phyloP scores from a whole-genome alignment of 2,113 vertebrate species.

The Theristicus caerulescens region DNA sequence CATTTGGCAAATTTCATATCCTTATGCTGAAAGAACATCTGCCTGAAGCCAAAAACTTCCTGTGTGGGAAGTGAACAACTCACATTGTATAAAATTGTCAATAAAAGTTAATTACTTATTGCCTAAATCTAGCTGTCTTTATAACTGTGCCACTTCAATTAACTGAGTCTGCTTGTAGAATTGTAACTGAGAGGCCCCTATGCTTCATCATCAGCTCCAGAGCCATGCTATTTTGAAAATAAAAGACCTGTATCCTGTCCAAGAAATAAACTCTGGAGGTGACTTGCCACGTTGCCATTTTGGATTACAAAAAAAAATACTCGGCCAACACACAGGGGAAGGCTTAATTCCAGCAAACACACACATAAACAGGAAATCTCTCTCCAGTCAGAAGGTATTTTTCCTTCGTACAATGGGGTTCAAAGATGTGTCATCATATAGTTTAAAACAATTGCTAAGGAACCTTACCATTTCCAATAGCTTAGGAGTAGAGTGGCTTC shows the following conservation, averaged over 20 bases:
- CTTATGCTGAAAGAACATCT: conserved; percentile 37
- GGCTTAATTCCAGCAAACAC: conserved; percentile 69
- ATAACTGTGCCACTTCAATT: background rate
- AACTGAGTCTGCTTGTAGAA: background rate
- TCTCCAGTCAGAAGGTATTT: conserved; percentile 73
- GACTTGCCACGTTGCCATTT: conserved; percentile 48
- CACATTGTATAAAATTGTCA: conserved; percentile 13
- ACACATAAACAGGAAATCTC: conserved; percentile 75
- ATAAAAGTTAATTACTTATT: conserved; percentile 48
- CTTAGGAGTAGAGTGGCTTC: conserved; percentile 12
- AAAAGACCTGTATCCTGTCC: conserved; percentile 64
- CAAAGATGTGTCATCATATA: conserved; percentile 75
- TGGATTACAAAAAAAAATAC: conserved; percentile 28
- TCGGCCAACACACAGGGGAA: conserved; percentile 56
- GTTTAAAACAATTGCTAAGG: conserved; percentile 65
- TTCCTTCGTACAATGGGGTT: conserved; percentile 70
- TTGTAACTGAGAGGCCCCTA: conserved; percentile 11
- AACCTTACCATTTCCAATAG: conserved; percentile 29
- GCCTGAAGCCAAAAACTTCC: background rate
- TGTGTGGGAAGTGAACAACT: conserved; percentile 26
- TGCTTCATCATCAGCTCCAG: conserved; percentile 21
- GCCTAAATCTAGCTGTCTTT: conserved; percentile 14
- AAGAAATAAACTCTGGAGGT: conserved; percentile 49
- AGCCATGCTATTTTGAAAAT: conserved; percentile 50
- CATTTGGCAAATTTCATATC: conserved; percentile 16